Evolutionary conservation across 1,140 invertebrate genomes (phyloP).

Genomic region (Nixonia krombeini): DNA sequence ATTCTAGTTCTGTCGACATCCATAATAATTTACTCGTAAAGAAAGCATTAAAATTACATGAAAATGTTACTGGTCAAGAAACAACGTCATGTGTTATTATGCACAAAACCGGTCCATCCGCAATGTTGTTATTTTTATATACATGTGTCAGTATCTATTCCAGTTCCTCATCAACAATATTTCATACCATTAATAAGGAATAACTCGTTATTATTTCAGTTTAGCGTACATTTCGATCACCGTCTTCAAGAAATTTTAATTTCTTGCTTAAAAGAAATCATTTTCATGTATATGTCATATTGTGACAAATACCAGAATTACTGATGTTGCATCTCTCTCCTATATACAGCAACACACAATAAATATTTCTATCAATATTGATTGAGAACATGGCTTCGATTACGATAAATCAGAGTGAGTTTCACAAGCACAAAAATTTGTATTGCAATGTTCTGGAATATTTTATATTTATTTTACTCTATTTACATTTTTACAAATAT

Average conservation of each 20-base stretch:
- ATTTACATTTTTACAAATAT: no score
- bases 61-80: background rate
- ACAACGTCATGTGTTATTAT: background rate
- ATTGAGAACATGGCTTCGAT: no score
- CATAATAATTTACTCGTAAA: background rate
- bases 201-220: background rate
- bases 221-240: background rate
- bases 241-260: background rate
- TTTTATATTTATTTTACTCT: no score
- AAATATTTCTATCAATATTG: no score
- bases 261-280: no score
- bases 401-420: no score
- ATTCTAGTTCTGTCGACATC: background rate
- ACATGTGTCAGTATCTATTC: slow-evolving; percentile 1
- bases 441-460: no score
- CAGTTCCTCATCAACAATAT: slow-evolving; percentile 2
- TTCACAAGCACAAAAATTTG: no score
- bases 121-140: background rate
- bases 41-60: background rate
- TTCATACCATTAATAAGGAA: background rate
- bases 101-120: background rate
- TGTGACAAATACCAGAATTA: no score
- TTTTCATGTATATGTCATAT: no score
- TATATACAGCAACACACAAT: no score
- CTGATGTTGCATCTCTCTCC: no score